Base-by-base conservation (phyloP, 2,113 vertebrate species). In the Lepisosteus oculatus region DNA sequence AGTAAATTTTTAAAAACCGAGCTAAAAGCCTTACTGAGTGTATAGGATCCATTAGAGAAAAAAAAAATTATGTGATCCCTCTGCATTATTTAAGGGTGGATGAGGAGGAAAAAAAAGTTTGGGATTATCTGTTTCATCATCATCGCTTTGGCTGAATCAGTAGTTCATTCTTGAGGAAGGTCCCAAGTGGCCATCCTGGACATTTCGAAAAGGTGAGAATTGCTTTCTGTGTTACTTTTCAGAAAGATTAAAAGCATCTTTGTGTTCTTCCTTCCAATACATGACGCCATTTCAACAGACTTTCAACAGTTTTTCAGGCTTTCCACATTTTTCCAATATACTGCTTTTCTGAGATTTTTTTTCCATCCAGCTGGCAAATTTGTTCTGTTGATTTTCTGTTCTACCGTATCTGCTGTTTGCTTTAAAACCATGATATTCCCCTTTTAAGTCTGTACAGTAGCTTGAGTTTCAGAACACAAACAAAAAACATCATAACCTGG, bases 21-120 rank as follows among this genome's bases (percentile, higher is more conserved):
- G 77, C 89, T 87, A 83, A 89, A 91, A 85, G 89, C 86, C 85
- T 91, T 89, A 91, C 85, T 82, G 85, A 90, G 87, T 86, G 90
- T 88, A 87, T 88, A 90, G 87, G 85, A 90, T 89, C 88, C 91
- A 93, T 91, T 89, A 90, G 84, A 79, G 78, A 74, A 76, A 82
- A 90, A 90, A 91, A 86, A 85, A 92, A 92, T 91, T 86, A 92
- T 91, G 88, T 85, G 86, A 86, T 82, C 85, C 78, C 59, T 64
- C 61, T 92, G 76, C 86, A 93, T 91, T 93, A 91, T 92, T 91
- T 84, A 92, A 81, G 9, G 61, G 76, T 80, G 87, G 88, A 90
- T 89, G 85, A 90, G 84, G 84, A 88, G 79, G 84, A 86, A 55
- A 67, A 41, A 54, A 55, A 84, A 6, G n/a, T 14, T n/a, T 59